Evolutionary conservation across 2,888 invertebrate genomes (phyloP).

Genomic region (Drosophila pullipes): DNA sequence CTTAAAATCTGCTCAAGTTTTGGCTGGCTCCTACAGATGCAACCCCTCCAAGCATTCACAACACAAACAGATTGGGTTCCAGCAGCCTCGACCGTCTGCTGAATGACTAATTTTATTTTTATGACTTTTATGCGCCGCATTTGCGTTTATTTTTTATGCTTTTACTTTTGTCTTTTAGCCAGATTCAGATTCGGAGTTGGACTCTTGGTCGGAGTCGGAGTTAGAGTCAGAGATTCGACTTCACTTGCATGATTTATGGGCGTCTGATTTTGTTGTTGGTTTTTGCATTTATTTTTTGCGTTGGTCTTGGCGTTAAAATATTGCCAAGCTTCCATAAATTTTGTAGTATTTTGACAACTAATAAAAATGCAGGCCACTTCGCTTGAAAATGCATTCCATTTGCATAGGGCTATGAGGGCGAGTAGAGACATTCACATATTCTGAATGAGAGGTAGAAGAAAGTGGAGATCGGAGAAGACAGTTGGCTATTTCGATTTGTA

Average conservation of each 20-base stretch:
- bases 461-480: neutral
- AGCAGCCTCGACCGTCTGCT: conserved; percentile 50
- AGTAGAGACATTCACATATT: neutral
- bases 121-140: conserved; percentile 71
- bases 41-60: neutral
- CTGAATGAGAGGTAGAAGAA: neutral
- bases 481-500: conserved; percentile 55
- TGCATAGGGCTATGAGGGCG: conserved; percentile 34
- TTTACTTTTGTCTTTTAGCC: conserved; percentile 40
- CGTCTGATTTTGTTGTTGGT: conserved; percentile 45
- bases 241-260: conserved; percentile 64
- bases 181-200: conserved; percentile 28
- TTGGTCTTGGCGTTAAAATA: conserved; percentile 75
- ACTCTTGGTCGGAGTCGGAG: conserved; percentile 13
- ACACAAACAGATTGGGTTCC: conserved; percentile 16
- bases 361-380: conserved; percentile 75
- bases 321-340: conserved; percentile 76
- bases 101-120: conserved; percentile 74
- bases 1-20: conserved; percentile 36
- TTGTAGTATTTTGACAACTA: conserved; percentile 75
- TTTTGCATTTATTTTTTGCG: conserved; percentile 24
- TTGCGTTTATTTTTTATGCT: conserved; percentile 51
- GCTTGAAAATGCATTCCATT: conserved; percentile 62
- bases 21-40: conserved; percentile 11
- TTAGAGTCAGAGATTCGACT: conserved; percentile 42